Base-by-base conservation (phyloP, 2,797 vertebrate species). In the Syndactyla subalaris region DNA sequence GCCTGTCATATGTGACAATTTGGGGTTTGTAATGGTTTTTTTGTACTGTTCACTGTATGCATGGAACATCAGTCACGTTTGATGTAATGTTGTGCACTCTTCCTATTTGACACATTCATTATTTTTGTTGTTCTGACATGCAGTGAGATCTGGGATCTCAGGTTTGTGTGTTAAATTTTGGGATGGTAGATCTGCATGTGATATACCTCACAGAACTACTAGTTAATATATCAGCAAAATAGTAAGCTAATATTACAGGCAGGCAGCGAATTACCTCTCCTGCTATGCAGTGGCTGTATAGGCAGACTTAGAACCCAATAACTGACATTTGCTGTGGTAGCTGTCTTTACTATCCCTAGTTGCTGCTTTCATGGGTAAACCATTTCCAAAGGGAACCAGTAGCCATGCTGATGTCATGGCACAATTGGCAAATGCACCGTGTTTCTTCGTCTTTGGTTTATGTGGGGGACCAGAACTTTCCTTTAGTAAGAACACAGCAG, bases 191-290 rank as follows among this genome's bases (percentile, higher is more conserved):
- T 95, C 85, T 95, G 75, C 67, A 57, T 89, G 52, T 78, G 72
- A 96, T 95, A 97, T 96, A 96, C 97, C 97, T 97, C 97, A 97
- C 81, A 86, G 85, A 95, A 90, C n/a, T 92, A 45, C 72, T 90
- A 86, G 52, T 79, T 83, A 87, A 24, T 87, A 17, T 83, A 75
- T 91, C 51, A 36, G 55, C 65, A 92, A 74, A 88, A 84, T 3
- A 87, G 75, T 97, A 97, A 97, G 96, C 94, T 97, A 94, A 30
- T 39, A 59, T 45, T 96, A 80, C 32, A 72, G 75, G 85, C 78
- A 75, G 59, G 78, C 65, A 70, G 70, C 52, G 62, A 89, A 63
- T 84, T 89, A 75, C 77, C 73, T 92, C 58, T 55, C 48, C 63
- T 92, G 84, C 72, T 85, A 7, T 66, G 77, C 90, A 87, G 68